Evolutionary conservation across 2,113 vertebrate species (phyloP).

Genomic region (Rhynchomys soricoides): DNA sequence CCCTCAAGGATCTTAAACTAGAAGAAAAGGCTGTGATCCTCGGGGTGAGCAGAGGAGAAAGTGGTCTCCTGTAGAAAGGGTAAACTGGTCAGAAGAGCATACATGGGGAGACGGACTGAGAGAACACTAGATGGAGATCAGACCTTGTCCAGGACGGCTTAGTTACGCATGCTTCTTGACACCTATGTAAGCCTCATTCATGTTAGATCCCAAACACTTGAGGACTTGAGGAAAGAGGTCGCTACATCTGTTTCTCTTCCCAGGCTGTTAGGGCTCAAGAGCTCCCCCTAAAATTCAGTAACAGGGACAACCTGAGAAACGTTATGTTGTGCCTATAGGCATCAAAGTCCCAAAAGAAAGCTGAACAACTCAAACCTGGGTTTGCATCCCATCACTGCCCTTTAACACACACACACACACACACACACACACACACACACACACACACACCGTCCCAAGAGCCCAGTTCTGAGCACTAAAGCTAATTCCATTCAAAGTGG

Average conservation of each 20-base stretch:
- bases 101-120: not conserved
- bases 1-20: not conserved
- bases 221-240: not conserved
- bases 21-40: not conserved
- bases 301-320: not conserved
- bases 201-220: not conserved
- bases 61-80: not conserved
- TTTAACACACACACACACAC: not conserved
- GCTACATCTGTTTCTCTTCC: not conserved
- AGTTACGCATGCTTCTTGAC: not conserved
- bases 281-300: not conserved
- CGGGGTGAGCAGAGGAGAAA: not conserved
- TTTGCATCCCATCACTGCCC: not conserved
- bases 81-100: not conserved
- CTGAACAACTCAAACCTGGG: not conserved
- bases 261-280: not conserved
- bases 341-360: not conserved
- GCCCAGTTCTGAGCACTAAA: not conserved
- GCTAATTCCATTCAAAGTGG: not conserved
- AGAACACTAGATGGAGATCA: no score
- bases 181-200: not conserved
- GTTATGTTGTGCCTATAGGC: not conserved
- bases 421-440: not conserved
- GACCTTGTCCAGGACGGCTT: not conserved
- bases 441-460: not conserved